Conservation (phyloP, 2,888 invertebrate species). For the Tortricodes alternella region DNA sequence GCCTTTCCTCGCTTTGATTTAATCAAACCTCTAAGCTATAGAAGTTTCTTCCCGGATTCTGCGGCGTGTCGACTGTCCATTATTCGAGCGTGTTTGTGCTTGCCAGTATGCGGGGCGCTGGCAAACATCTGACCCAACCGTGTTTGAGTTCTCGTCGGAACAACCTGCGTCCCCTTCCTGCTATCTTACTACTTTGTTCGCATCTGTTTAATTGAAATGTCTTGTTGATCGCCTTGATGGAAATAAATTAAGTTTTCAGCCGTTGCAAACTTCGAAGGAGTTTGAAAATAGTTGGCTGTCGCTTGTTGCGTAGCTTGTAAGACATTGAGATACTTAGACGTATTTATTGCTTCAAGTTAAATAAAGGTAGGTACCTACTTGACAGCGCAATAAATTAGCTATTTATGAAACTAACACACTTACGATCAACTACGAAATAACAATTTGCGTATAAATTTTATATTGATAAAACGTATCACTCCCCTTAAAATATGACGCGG, state of each 20-base stretch:
- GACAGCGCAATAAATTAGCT: too few relatives aligned
- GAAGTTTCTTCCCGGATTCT: neutral
- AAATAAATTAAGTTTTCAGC: slow-evolving; percentile 21
- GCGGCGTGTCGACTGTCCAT: slow-evolving; percentile 2
- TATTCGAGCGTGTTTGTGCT: slow-evolving; percentile 9
- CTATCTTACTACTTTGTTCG: slow-evolving; percentile 24
- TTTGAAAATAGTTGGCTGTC: slow-evolving; percentile 18
- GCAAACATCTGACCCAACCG: slow-evolving; percentile 22
- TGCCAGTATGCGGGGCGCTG: slow-evolving; percentile 24
- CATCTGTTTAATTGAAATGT: slow-evolving; percentile 28
- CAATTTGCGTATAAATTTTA: too few relatives aligned
- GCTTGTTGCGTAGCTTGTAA: neutral
- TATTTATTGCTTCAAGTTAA: neutral
- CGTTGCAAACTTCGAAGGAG: slow-evolving; percentile 5
- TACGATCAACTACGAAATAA: too few relatives aligned
- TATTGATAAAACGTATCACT: neutral
- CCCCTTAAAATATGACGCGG: neutral
- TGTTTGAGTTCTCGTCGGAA: slow-evolving; percentile 26
- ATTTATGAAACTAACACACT: too few relatives aligned
- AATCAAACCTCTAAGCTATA: neutral
- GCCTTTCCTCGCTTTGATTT: neutral
- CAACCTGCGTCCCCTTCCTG: slow-evolving; percentile 17
- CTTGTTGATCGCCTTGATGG: slow-evolving; percentile 21
- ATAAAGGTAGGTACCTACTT: too few relatives aligned
- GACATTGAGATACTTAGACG: neutral